Evolutionary conservation across 2,113 vertebrate species (phyloP).

Genomic region (Piprites chloris): DNA sequence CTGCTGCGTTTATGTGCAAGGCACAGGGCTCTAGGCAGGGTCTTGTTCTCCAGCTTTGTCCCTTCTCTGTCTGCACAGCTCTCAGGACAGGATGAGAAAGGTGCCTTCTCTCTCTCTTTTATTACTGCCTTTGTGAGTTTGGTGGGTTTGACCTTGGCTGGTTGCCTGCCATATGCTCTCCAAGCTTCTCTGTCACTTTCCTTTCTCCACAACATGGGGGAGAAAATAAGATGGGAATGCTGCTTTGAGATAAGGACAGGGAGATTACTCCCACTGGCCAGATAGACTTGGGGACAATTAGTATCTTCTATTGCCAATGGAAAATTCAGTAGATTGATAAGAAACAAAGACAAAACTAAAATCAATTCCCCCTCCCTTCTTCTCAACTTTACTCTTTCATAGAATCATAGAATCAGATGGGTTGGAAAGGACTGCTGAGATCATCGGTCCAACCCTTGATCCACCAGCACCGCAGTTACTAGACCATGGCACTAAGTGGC

Average conservation of each 20-base stretch:
- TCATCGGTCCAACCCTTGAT: too few species aligned
- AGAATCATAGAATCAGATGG: too few species aligned
- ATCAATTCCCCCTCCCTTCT: accelerated
- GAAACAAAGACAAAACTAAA: background rate
- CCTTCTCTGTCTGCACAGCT: background rate
- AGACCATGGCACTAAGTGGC: too few species aligned
- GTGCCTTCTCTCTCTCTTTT: background rate
- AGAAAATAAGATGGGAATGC: background rate
- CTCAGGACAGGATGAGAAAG: background rate
- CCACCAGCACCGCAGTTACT: too few species aligned
- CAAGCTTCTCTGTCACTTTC: background rate
- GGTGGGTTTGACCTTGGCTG: background rate
- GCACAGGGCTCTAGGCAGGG: background rate
- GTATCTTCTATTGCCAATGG: background rate
- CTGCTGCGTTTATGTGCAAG: background rate
- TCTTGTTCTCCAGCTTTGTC: background rate
- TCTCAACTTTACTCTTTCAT: background rate
- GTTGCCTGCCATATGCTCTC: background rate
- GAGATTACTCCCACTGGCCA: background rate
- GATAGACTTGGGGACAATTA: background rate
- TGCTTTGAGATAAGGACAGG: background rate
- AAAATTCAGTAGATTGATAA: background rate
- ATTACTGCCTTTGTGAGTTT: background rate
- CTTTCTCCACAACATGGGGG: background rate
- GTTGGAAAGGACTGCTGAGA: too few species aligned